Percentiles rank a stretch among this genome's conserved stretches.
These are phyloP conservation scores for Galagoides demidoff DNA, from an alignment of 2,797 vertebrate genomes.

Conservation along the genomic window DNA sequence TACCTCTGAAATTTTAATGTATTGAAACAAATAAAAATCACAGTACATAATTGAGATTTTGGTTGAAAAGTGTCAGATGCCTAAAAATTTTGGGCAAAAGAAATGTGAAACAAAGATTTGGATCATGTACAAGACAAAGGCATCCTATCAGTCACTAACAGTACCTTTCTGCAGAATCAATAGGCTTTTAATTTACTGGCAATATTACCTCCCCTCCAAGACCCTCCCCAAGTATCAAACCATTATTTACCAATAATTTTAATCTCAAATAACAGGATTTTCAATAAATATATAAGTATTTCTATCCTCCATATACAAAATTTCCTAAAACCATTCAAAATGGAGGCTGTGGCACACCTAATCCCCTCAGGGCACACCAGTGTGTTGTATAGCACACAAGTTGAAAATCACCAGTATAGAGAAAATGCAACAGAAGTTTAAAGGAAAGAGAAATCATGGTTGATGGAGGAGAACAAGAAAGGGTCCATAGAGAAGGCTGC, in stretches of 20 bases:
- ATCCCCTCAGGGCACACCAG: too few species aligned
- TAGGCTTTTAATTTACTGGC: slow-evolving; percentile 75
- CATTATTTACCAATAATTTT: slow-evolving; percentile 87
- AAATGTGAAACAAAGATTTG: slow-evolving; percentile 85
- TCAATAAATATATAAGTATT: slow-evolving; percentile 92
- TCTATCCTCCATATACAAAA: slow-evolving; percentile 91
- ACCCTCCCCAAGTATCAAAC: slow-evolving; percentile 84
- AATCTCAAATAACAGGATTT: slow-evolving; percentile 90
- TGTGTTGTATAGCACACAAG: too few species aligned
- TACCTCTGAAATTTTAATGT: slow-evolving; percentile 91
- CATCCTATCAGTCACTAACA: slow-evolving; percentile 84
- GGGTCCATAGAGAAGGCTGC: neutral
- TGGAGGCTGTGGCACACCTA: slow-evolving; percentile 75
- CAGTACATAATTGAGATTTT: slow-evolving; percentile 88
- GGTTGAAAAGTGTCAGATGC: slow-evolving; percentile 89
- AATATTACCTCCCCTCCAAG: slow-evolving; percentile 74
- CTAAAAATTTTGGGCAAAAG: slow-evolving; percentile 85
- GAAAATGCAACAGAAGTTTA: neutral
- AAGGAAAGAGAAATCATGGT: neutral
- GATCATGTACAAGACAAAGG: slow-evolving; percentile 86
- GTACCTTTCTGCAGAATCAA: slow-evolving; percentile 85
- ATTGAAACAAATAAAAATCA: slow-evolving; percentile 91
- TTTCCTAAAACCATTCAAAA: slow-evolving; percentile 88
- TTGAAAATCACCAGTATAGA: neutral
- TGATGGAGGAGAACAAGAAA: neutral